Evolutionary conservation across 2,113 vertebrate genomes (phyloP).

Genomic region (Opisthocomus hoazin): DNA sequence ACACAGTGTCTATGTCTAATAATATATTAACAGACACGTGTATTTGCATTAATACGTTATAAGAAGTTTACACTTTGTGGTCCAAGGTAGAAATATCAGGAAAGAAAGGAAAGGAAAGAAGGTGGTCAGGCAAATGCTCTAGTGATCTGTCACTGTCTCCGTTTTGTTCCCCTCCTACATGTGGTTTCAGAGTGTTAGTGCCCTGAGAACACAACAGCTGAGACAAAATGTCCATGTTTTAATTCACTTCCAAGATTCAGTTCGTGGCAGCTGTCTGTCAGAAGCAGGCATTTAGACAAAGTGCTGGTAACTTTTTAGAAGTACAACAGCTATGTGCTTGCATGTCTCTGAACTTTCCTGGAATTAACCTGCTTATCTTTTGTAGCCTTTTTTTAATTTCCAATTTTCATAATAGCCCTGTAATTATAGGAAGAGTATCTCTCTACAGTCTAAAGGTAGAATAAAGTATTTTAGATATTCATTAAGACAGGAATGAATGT

Average conservation of each 20-base stretch:
- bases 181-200: neutral
- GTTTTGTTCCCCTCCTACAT: neutral
- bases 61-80: neutral
- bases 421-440: neutral
- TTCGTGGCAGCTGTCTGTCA: neutral
- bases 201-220: neutral
- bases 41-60: neutral
- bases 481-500: neutral
- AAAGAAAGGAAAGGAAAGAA: neutral
- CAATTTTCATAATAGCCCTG: neutral
- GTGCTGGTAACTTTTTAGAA: neutral
- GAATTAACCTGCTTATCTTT: neutral
- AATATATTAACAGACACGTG: neutral
- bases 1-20: neutral
- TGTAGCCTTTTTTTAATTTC: neutral
- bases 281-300: neutral
- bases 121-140: neutral
- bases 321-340: neutral
- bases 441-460: neutral
- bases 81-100: neutral
- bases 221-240: neutral
- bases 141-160: neutral
- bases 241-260: neutral
- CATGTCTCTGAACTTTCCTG: neutral
- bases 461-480: neutral